Evolutionary conservation across 2,888 invertebrate genomes (phyloP).

Genomic region (Xylocampa areola): DNA sequence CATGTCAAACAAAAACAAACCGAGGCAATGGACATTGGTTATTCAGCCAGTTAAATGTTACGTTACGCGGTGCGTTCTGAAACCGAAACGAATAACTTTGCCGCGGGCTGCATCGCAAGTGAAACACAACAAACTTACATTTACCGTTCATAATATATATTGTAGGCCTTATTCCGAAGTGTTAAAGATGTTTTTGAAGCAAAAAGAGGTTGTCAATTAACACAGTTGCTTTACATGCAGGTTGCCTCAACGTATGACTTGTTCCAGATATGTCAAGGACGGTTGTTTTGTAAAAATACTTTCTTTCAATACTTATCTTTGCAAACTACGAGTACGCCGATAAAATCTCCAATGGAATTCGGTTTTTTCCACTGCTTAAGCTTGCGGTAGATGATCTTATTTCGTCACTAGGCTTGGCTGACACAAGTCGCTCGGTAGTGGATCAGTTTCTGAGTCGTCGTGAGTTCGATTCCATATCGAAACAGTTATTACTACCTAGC

Average conservation of each 20-base stretch:
- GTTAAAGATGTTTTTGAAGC: conserved; percentile 45
- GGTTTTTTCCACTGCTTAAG: conserved; percentile 41
- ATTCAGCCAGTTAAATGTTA: conserved; percentile 80
- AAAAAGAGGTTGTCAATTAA: conserved; percentile 38
- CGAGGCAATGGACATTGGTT: conserved; percentile 72
- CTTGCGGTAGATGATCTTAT: background rate
- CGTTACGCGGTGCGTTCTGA: conserved; percentile 71
- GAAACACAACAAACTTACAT: conserved; percentile 60
- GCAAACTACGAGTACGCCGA: conserved; percentile 47
- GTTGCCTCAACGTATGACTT: conserved; percentile 74
- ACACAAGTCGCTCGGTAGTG: too few species aligned
- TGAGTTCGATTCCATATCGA: too few species aligned
- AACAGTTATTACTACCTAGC: too few species aligned
- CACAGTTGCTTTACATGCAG: conserved; percentile 58
- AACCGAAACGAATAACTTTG: conserved; percentile 77
- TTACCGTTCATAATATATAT: conserved; percentile 32
- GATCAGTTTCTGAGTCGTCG: too few species aligned
- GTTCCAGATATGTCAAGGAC: conserved; percentile 86
- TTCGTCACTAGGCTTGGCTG: background rate
- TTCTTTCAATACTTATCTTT: conserved; percentile 75
- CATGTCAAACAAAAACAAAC: conserved; percentile 62
- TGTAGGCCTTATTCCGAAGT: conserved; percentile 45
- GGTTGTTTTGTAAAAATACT: conserved; percentile 77
- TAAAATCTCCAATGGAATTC: conserved; percentile 42
- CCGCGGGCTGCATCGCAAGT: conserved; percentile 80